Percentiles rank a stretch among this genome's conserved stretches.
Evolutionary conservation across 2,888 invertebrate genomes (phyloP).

Genomic region (Phorcus lineatus): DNA sequence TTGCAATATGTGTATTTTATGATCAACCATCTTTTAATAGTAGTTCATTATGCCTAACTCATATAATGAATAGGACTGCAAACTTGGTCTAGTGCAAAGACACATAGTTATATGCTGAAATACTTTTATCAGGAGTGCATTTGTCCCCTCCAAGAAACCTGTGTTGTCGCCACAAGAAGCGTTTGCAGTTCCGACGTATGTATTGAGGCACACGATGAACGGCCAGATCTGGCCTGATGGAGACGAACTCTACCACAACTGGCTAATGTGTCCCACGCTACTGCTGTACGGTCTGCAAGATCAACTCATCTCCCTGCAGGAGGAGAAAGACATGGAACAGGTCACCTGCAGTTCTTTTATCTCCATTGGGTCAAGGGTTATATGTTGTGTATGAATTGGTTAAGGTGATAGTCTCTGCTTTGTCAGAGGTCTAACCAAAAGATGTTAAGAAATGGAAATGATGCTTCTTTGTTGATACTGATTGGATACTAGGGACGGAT

Average conservation of each 20-base stretch:
- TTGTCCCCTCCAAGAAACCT: slow-evolving; percentile 61
- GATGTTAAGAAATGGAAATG: no score
- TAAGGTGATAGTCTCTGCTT: no score
- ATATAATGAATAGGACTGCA: no score
- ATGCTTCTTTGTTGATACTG: no score
- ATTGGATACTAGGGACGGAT: no score
- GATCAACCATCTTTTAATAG: no score
- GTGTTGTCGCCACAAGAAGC: slow-evolving; percentile 54
- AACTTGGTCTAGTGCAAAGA: no score
- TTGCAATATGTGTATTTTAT: no score
- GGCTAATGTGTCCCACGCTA: slow-evolving; percentile 81
- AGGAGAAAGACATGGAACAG: slow-evolving; percentile 84
- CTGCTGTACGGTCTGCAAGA: slow-evolving; percentile 83
- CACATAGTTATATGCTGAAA: background rate
- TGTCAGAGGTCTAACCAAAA: no score
- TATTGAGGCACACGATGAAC: slow-evolving; percentile 78
- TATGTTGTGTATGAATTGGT: no score
- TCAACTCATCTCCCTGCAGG: slow-evolving; percentile 81
- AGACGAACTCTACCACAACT: slow-evolving; percentile 82
- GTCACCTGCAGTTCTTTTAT: slow-evolving; percentile 53
- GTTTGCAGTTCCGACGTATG: slow-evolving; percentile 70
- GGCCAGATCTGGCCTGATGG: slow-evolving; percentile 84
- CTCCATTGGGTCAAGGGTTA: no score
- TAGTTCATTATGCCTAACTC: no score
- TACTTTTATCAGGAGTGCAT: slow-evolving; percentile 52